Base-by-base conservation (phyloP, 1,140 invertebrate genomes). In the Drosophila triauraria region DNA sequence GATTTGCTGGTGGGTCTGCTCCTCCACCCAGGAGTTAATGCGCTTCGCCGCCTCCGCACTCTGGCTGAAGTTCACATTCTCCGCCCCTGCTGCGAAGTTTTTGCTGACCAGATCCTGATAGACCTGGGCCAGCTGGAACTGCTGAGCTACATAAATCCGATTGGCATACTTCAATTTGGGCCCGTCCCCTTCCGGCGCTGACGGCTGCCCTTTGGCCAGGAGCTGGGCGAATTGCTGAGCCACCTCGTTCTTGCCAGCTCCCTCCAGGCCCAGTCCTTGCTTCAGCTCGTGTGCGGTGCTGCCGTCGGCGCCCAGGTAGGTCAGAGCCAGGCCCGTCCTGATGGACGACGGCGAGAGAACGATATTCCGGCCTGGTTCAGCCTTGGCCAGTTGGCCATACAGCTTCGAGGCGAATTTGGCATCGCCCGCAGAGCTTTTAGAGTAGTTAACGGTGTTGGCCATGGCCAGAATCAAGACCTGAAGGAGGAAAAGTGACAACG, bases 21-120 rank as follows among this genome's bases (percentile, higher is more conserved):
- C 70, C 50, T 93, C 91, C 17, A 95, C 94, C 94, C 94, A 96
- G 10, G 75, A 43, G 74, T 96, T 96, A 48, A 96, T 95, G 0
- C 32, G 75, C 13, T 85, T 59, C 17, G 93, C 84, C 4, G 94
- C 78, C 46, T 71, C 75, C 4, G 65, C 65, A 40, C 67, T 63
- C 30, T 91, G 68, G 5, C 12, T 25, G 71, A 95, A 95, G 85
- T 94, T 82, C 13, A 95, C 67, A 46, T 78, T 75, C 44, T 93
- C 94, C 75, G 69, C 84, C 15, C 44, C 25, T n/a, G 76, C 53
- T 42, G 60, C 59, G 12, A 78, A 71, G 53, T 78, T 38, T 48
- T 58, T 63, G 35, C 46, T 44, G 46, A 71, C 65, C 79, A 82
- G 68, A 7, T 74, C 56, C 48, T 77, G 62, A 30, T 78, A 72